A percentile compares a stretch with the other conserved stretches of the same genome.
Evolutionary conservation across 2,888 invertebrate genomes (phyloP).

Genomic region (Plebejus melissa): DNA sequence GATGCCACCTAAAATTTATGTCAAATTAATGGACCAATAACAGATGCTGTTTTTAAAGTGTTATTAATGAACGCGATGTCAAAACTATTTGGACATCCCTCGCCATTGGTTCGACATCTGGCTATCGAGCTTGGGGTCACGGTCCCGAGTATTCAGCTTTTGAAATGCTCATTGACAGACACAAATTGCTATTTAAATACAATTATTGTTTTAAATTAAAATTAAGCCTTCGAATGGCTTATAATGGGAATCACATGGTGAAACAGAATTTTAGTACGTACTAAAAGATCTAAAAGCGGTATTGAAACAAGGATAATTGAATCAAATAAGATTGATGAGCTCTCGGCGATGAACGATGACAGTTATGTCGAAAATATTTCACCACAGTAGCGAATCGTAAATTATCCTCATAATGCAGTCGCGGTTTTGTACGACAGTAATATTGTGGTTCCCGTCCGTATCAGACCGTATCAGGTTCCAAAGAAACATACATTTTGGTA

Average conservation of each 20-base stretch:
- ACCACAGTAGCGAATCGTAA: conserved; percentile 17
- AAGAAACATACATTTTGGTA: background rate
- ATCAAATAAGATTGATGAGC: background rate
- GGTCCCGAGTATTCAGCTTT: background rate
- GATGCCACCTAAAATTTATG: background rate
- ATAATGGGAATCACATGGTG: too few species aligned
- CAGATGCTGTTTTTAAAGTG: conserved; percentile 9
- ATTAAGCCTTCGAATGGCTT: background rate
- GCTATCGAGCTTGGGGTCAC: conserved; percentile 16
- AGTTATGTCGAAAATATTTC: conserved; percentile 15
- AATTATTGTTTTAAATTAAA: background rate
- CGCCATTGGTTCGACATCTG: conserved; percentile 13
- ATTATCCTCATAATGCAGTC: conserved; percentile 17
- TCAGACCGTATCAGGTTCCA: conserved; percentile 20
- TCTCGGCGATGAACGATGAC: background rate
- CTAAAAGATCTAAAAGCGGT: background rate
- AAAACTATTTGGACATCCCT: conserved; percentile 17
- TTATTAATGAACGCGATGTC: conserved; percentile 7
- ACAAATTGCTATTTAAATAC: background rate
- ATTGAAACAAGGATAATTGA: background rate
- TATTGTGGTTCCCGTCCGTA: conserved; percentile 5
- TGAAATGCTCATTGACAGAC: background rate
- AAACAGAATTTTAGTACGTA: background rate
- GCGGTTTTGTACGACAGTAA: conserved; percentile 17
- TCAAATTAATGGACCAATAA: background rate